Conservation (phyloP, 2,113 vertebrate genomes). For the Paradoxurus hermaphroditus region DNA sequence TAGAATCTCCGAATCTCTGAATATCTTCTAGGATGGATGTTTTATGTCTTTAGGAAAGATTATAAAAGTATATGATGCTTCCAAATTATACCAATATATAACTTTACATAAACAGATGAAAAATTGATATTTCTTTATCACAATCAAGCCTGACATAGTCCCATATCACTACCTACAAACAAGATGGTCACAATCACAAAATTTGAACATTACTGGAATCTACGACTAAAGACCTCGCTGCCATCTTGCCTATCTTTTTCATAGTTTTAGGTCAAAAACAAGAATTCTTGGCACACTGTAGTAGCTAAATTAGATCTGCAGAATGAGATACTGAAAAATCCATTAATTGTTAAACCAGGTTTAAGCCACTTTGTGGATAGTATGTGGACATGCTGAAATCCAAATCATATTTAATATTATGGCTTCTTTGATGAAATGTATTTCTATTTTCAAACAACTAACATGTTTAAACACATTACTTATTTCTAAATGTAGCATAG, state of each 20-base stretch:
- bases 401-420: not conserved
- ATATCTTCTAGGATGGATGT: not conserved
- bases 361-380: not conserved
- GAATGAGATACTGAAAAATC: not conserved
- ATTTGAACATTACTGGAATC: not conserved
- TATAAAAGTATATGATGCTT: not conserved
- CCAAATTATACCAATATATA: not conserved
- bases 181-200: not conserved
- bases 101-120: not conserved
- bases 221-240: rapidly evolving
- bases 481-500: not conserved
- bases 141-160: not conserved
- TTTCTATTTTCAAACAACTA: not conserved
- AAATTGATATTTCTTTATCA: not conserved
- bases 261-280: not conserved
- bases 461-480: not conserved
- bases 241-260: not conserved
- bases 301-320: not conserved
- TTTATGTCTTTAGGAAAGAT: not conserved
- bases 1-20: not conserved
- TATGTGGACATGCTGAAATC: not conserved
- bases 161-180: not conserved
- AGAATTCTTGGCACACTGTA: not conserved
- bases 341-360: not conserved
- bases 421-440: not conserved